phyloP scores from a whole-genome alignment of 1,140 invertebrate genomes.

The Grapholita molesta region DNA sequence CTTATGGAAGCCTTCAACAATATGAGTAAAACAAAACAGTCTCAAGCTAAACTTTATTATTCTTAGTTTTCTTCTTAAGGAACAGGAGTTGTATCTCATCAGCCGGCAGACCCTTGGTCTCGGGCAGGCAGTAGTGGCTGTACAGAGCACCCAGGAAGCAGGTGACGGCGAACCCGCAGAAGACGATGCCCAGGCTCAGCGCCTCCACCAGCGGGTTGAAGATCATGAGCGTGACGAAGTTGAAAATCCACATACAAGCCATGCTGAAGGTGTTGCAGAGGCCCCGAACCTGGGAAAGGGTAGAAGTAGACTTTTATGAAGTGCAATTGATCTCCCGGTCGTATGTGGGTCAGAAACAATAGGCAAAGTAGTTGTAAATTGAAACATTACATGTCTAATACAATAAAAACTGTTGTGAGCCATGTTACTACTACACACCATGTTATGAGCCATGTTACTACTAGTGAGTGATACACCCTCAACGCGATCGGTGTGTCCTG shows the following conservation, averaged over 20 bases:
- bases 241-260: constrained; percentile 59
- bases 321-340: no score
- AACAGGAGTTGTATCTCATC: constrained; percentile 59
- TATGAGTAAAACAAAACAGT: no score
- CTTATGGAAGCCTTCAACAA: no score
- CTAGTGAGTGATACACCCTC: no score
- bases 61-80: constrained; percentile 39
- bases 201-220: constrained; percentile 56
- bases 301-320: background rate
- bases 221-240: constrained; percentile 56
- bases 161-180: constrained; percentile 50
- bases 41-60: constrained; percentile 34
- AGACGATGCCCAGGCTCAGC: constrained; percentile 48
- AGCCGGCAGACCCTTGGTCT: constrained; percentile 60
- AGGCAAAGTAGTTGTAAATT: no score
- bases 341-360: no score
- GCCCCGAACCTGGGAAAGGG: constrained; percentile 52
- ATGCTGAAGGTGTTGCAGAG: constrained; percentile 56
- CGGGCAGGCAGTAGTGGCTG: constrained; percentile 55
- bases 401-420: no score
- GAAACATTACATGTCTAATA: no score
- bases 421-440: no score
- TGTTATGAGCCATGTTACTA: no score
- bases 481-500: no score
- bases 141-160: constrained; percentile 52